Base-by-base conservation (phyloP, 2,888 invertebrate species). In the Lysandra bellargus region DNA sequence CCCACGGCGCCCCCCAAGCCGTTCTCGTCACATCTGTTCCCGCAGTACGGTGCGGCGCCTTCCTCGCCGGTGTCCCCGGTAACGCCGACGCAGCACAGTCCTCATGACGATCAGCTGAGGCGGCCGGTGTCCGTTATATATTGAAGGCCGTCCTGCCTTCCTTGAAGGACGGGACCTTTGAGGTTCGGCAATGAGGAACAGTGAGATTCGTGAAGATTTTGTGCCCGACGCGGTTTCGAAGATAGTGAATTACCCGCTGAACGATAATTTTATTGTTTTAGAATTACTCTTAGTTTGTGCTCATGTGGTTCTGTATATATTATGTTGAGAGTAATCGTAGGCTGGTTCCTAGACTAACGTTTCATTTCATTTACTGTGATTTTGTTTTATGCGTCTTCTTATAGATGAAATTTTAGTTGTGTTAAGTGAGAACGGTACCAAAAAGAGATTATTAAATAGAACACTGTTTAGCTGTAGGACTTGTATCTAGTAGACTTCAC, bases 71-170 rank as follows among this genome's bases (percentile, higher is more conserved):
- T 91, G 78, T 94, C 91, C 0, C 95, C 95, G 1, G 92, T 91
- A 60, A 91, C 92, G 9, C 89, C 92, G 75, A 89, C 88, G 78
- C 93, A 92, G 85, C 93, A 94, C 89, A 93, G 93, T 89, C 94
- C 94, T 0, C 90, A 95, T 83, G 95, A 95, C 83, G 95, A 95
- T 84, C 95, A 96, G 86, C 94, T 97, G 4, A 90, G 96, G 86
- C 95, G 97, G 91, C 96, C 97, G 0, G 96, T 97, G 61, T 95
- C 97, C 80, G 96, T 97, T 84, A 96, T 96, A 92, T 96, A 96
- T 94, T 97, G 96, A 94, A 94, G 93, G 86, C 93, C 93, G 86
- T 88, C 91, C 80, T 87, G 89, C 90, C 91, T 93, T 86, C 91
- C 93, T 90, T 92, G 89, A 92, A 88, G 84, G 87, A 83, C 60